Evolutionary conservation across 1,140 invertebrate species (phyloP).

Genomic region (Drosophila kanapiae): DNA sequence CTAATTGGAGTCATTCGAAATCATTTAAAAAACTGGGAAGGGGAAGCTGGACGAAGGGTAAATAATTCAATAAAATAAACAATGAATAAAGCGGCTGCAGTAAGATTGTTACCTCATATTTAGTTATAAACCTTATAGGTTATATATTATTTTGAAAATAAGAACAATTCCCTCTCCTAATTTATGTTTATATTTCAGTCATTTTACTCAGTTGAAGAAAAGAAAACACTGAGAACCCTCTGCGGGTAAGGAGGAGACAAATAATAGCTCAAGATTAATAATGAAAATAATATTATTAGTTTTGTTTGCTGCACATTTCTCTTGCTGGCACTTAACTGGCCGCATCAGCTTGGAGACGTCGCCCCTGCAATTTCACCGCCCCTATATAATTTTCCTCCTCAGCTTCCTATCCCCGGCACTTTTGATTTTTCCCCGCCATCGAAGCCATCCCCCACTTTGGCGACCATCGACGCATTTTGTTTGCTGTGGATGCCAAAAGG

Average conservation of each 20-base stretch:
- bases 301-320: slow-evolving; percentile 46
- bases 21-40: neutral
- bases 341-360: slow-evolving; percentile 36
- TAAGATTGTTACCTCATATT: neutral
- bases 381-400: slow-evolving; percentile 9
- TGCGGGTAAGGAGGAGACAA: slow-evolving; percentile 8
- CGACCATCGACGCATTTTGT: slow-evolving; percentile 51
- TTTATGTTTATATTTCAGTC: no score
- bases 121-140: no score
- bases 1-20: slow-evolving; percentile 19
- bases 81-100: neutral
- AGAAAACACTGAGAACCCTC: neutral
- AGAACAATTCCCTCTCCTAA: no score
- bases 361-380: slow-evolving; percentile 24
- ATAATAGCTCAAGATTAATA: slow-evolving; percentile 47
- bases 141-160: no score
- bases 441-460: slow-evolving; percentile 23
- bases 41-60: no score
- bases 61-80: neutral
- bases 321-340: slow-evolving; percentile 51
- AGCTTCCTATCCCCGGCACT: neutral
- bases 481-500: slow-evolving; percentile 55
- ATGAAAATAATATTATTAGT: slow-evolving; percentile 44
- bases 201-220: no score
- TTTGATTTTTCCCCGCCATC: neutral